A percentile compares a stretch with the other conserved stretches of the same genome.
Evolutionary conservation across 2,888 invertebrate species (phyloP).

Genomic region (Ichneumon xanthorius): DNA sequence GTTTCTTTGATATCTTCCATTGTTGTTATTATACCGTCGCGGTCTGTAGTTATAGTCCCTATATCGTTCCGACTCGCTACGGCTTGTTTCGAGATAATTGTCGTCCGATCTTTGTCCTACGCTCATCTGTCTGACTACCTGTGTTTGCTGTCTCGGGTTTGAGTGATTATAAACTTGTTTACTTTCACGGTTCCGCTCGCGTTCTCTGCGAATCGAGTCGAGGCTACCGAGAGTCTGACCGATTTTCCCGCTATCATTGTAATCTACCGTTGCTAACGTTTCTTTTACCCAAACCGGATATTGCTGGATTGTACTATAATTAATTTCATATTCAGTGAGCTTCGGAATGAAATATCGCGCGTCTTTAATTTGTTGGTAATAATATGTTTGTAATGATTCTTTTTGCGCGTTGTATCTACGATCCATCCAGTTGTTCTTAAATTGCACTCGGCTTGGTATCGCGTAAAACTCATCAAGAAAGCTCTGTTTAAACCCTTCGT

Average conservation of each 20-base stretch:
- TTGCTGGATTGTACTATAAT: constrained; percentile 32
- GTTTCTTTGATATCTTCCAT: too few relatives aligned
- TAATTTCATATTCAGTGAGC: constrained; percentile 21
- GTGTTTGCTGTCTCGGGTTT: neutral
- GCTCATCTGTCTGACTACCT: neutral
- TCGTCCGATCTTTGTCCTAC: neutral
- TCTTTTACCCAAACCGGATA: constrained; percentile 19
- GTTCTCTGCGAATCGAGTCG: constrained; percentile 19
- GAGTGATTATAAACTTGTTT: neutral
- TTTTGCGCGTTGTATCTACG: constrained; percentile 9
- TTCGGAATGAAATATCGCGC: constrained; percentile 4
- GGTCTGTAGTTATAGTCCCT: too few relatives aligned
- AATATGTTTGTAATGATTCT: neutral
- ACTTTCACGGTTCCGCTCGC: neutral
- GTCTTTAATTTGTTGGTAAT: constrained; percentile 12
- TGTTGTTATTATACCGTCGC: too few relatives aligned
- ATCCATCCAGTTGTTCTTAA: constrained; percentile 35
- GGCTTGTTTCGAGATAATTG: too few relatives aligned
- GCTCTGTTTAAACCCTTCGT: neutral
- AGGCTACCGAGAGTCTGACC: constrained; percentile 19
- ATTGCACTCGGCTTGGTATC: constrained; percentile 21
- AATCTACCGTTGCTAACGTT: constrained; percentile 27
- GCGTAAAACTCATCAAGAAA: constrained; percentile 31
- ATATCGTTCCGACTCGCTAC: too few relatives aligned
- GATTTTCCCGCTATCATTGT: neutral